These are phyloP conservation scores for Callitettix versicolor DNA, from an alignment of 1,140 invertebrate genomes.

Conservation along the genomic window DNA sequence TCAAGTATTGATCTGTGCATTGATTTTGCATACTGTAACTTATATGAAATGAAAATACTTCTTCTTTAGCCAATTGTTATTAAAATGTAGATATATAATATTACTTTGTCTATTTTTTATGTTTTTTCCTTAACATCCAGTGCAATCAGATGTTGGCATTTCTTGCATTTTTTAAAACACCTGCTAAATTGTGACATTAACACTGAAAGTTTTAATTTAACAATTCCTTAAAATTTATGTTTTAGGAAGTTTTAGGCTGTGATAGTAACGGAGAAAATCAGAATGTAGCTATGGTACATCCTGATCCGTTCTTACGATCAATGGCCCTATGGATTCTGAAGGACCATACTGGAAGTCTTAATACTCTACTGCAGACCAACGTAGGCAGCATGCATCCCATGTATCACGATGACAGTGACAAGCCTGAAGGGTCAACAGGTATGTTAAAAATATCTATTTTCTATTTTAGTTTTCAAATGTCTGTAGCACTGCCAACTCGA, in stretches of 20 bases:
- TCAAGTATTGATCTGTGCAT: no score
- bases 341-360: constrained; percentile 79
- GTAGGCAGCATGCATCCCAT: constrained; percentile 67
- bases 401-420: constrained; percentile 57
- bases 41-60: no score
- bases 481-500: background rate
- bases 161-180: no score
- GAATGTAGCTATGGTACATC: constrained; percentile 61
- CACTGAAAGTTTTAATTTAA: no score
- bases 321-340: constrained; percentile 96
- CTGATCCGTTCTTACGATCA: constrained; percentile 93
- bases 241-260: constrained; percentile 38
- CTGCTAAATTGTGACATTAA: no score
- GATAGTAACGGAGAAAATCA: constrained; percentile 58
- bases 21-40: no score
- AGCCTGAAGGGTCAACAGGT: constrained; percentile 34
- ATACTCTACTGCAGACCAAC: constrained; percentile 76
- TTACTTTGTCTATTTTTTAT: no score
- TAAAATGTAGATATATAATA: no score
- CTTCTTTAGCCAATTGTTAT: no score
- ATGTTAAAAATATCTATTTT: no score
- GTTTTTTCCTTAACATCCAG: no score
- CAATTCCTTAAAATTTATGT: background rate
- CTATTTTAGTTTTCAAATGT: background rate
- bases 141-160: no score